A percentile compares a stretch with the other conserved stretches of the same genome.
phyloP scores from a whole-genome alignment of 2,113 vertebrate species.

The Upupa epops region DNA sequence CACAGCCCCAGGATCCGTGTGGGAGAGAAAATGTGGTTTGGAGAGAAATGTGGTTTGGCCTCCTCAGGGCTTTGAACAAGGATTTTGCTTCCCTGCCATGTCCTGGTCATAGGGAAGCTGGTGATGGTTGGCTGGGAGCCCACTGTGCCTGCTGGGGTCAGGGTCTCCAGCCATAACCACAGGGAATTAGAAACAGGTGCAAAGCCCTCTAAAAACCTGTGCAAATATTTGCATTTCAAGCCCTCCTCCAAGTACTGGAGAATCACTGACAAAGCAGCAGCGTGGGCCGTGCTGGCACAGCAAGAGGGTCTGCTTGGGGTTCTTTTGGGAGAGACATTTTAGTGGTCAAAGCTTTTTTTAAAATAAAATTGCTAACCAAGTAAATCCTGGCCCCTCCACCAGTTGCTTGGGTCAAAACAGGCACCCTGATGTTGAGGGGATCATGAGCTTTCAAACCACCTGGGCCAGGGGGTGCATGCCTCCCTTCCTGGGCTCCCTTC shows the following conservation, averaged over 20 bases:
- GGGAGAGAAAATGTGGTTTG: background rate
- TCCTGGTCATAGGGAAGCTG: background rate
- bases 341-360: background rate
- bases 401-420: background rate
- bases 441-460: background rate
- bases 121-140: background rate
- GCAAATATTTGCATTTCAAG: conserved; percentile 47
- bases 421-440: accelerated
- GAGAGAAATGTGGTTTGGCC: background rate
- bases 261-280: background rate
- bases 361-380: background rate
- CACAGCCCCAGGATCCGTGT: accelerated
- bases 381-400: background rate
- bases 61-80: background rate
- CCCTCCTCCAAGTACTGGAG: background rate
- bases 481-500: background rate
- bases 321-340: background rate
- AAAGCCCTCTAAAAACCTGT: background rate
- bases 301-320: background rate
- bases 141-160: accelerated
- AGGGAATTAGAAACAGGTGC: background rate
- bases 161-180: background rate
- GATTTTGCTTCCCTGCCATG: background rate
- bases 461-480: accelerated
- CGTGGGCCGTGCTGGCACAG: background rate